Base-by-base conservation (phyloP, 2,888 invertebrate species). In the Nomada lathburiana region DNA sequence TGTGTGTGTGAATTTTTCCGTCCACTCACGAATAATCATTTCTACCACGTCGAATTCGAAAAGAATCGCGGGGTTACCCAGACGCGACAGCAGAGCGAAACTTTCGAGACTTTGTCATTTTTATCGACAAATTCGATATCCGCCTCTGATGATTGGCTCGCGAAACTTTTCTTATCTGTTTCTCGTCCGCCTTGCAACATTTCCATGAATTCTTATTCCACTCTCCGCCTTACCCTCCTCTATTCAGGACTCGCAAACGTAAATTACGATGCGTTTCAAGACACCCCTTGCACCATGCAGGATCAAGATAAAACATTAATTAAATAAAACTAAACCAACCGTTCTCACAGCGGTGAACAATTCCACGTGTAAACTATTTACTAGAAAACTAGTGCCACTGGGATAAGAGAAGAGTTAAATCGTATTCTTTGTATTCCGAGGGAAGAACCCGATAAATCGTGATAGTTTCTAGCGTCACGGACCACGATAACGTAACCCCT, bases 161-260 rank as follows among this genome's bases (percentile, higher is more conserved):
- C 81, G 76, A 91, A 93, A 93, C 93, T 93, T 93, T 93, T 84
- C 92, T 91, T 92, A 93, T 93, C 91, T 91, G 90, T 92, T 91
- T 92, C 89, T 86, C 81, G 82, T 79, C 67, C 76, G 82, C 80
- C 80, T 83, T 72, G 47, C 44, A 68, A 47, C 76, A 69, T 16
- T 20, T 57, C 53, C 9, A 55, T 16, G 23, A 23, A 67, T 55
- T 68, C 59, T 71, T 68, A 55, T 71, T 68, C 75, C 65, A 52
- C 26, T 70, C 47, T 47, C 36, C 10, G 13, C 47, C 16, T 47
- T 47, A 53, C 60, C 26, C 50, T 64, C 75, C 64, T 74, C 76
- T 82, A 23, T 63, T 63, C 62, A 23, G 59, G 81, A 81, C 71
- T 74, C 29, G 7, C 72, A 72, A 70, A 76, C 88, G 85, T 87